Evolutionary conservation across 2,113 vertebrate genomes (phyloP), one percentile per base, ranked within the genome.

Genomic region (Pantherophis guttatus): DNA sequence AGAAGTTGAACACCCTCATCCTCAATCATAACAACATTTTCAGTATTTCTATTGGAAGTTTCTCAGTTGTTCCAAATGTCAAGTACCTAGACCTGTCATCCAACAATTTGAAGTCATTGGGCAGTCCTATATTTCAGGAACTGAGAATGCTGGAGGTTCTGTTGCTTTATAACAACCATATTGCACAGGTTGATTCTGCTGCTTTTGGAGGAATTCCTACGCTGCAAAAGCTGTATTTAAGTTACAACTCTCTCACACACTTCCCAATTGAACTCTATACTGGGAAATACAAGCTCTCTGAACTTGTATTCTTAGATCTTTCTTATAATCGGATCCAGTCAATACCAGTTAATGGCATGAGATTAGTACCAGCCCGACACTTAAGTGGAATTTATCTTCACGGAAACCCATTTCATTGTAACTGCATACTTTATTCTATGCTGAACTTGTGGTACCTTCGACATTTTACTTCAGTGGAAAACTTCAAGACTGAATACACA

Each of bases 51-150:
- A 85, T 93, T 54, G 97, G 98, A 4, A 96, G 98, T 91, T 98
- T 99, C 94, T 94, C 96, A 75, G 91, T 93, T n/a, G 97, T 94
- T 0, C 98, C 98, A 0, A 97, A 97, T 92, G 96, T 99, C 58
- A 97, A 96, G 75, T 97, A 98, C 90, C 96, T 98, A 48, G 98
- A 99, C 94, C 97, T 99, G 89, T 99, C 98, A 0, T 98, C 98
- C 94, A 99, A 99, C 97, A 96, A 62, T 85, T 94, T 99, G 91
- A 97, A 95, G 88, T 96, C 91, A 0, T 95, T 99, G 91, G 95
- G 97, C 75, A 95, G 97, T 19, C 98, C 98, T 0, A 91, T 97
- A 48, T 98, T 99, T 93, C 95, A 95, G 12, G 98, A 98, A 75
- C 95, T 99, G 8, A 97, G 90, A 89, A 95, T 93, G 0, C 96